Base-by-base conservation (phyloP, 2,797 vertebrate genomes). In the Falco rusticolus region DNA sequence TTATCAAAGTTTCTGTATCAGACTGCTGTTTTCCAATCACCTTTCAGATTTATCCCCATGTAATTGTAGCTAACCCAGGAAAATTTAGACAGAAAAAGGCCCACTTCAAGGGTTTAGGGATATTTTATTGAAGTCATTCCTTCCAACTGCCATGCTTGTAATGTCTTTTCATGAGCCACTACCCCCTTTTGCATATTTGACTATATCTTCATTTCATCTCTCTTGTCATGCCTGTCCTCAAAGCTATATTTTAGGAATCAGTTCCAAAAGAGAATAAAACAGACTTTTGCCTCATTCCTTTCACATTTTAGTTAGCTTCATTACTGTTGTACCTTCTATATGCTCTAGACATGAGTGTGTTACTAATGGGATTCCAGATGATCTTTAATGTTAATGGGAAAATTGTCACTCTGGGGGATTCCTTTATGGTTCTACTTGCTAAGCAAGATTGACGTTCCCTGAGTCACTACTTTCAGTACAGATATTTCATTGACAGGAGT, bases 351-450 rank as follows among this genome's bases (percentile, higher is more conserved):
- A 70, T 26, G 65, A 94, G 10, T 18, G 85, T 84, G 75, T 89
- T 94, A 50, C 76, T 94, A 78, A 96, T 89, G 33, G 59, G 45
- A 87, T 96, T 93, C 57, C 39, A 87, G 70, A 83, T 69, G 84
- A 96, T 96, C 68, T 96, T 92, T 96, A 95, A 92, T 41, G 65
- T 86, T 93, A 97, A 96, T 95, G 76, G 78, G 43, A 94, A 96
- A 96, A 78, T 95, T 92, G 78, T 84, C 94, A 95, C 84, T 94
- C 72, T 66, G 11, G 66, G 76, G 74, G 60, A 95, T 96, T 95
- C 92, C 82, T 86, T 96, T 93, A 89, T 81, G 63, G 34, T 76
- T 92, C 74, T 91, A 26, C 81, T 79, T 95, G 56, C 79, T 91
- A 91, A 94, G 85, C 39, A 93, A 95, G 90, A 96, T 29, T 94